These are phyloP conservation scores for Saguinus midas DNA, from an alignment of 2,113 vertebrate genomes.

Conservation along the genomic window DNA sequence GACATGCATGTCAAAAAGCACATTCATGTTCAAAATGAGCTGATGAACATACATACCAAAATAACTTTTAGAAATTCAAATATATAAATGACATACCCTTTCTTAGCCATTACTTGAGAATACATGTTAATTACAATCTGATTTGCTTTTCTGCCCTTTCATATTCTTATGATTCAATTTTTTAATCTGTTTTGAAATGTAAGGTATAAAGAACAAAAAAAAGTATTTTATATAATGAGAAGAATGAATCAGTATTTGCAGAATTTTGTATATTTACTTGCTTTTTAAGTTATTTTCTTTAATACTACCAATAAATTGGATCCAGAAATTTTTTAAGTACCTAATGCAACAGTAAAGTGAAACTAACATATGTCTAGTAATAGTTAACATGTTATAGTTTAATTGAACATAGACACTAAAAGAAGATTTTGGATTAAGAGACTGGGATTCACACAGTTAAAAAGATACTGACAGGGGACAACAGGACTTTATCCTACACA, in stretches of 20 bases:
- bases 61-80: slow-evolving; percentile 5
- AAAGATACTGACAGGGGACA: neutral
- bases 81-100: neutral
- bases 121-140: neutral
- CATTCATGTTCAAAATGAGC: neutral
- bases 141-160: slow-evolving; percentile 4
- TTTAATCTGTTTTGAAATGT: slow-evolving; percentile 15
- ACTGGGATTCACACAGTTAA: neutral
- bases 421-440: neutral
- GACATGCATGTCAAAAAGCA: neutral
- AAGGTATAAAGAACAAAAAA: neutral
- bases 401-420: neutral
- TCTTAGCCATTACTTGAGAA: neutral
- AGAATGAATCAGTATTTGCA: neutral
- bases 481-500: neutral
- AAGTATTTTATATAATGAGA: neutral
- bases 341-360: neutral
- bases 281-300: neutral
- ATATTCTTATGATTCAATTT: neutral
- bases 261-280: neutral
- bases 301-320: neutral
- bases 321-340: neutral
- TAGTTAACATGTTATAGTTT: neutral
- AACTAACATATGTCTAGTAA: neutral
- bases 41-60: neutral